These are phyloP conservation scores for Noctua janthe DNA, from an alignment of 2,888 invertebrate species.

Conservation along the genomic window DNA sequence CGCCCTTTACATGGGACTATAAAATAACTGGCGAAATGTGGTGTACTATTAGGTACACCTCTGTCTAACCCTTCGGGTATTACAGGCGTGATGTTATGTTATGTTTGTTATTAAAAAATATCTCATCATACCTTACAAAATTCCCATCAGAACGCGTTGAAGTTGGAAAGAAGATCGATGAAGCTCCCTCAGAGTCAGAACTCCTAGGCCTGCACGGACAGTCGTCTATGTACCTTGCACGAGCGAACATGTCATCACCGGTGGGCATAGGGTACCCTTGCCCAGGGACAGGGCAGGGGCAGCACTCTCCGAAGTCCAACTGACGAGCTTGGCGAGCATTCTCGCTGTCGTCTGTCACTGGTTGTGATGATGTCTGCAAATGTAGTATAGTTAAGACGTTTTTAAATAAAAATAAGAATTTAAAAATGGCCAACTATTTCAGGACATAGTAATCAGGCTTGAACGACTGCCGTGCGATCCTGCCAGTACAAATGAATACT, in stretches of 20 bases:
- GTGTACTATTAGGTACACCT: too few relatives aligned
- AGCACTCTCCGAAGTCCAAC: constrained; percentile 76
- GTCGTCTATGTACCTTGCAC: constrained; percentile 65
- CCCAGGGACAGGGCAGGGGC: constrained; percentile 77
- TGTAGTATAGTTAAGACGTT: neutral
- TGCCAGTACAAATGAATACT: neutral
- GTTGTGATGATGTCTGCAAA: constrained; percentile 76
- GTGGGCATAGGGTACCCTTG: constrained; percentile 3
- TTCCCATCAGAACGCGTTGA: constrained; percentile 72
- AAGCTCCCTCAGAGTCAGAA: constrained; percentile 78
- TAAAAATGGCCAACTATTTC: neutral
- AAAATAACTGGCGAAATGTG: too few relatives aligned
- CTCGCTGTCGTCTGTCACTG: constrained; percentile 65
- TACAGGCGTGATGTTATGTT: too few relatives aligned
- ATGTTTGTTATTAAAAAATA: neutral
- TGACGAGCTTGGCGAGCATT: constrained; percentile 66
- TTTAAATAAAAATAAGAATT: neutral
- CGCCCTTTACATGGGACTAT: too few relatives aligned
- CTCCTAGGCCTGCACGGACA: constrained; percentile 74
- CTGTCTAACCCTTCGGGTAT: too few relatives aligned
- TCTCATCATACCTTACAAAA: constrained; percentile 68
- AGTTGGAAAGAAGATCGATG: constrained; percentile 78
- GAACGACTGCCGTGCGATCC: neutral
- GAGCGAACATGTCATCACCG: constrained; percentile 36
- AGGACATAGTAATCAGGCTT: neutral